A percentile compares a stretch with the other conserved stretches of the same genome.
phyloP scores from a whole-genome alignment of 2,113 vertebrate genomes.

The Empidonax alnorum region DNA sequence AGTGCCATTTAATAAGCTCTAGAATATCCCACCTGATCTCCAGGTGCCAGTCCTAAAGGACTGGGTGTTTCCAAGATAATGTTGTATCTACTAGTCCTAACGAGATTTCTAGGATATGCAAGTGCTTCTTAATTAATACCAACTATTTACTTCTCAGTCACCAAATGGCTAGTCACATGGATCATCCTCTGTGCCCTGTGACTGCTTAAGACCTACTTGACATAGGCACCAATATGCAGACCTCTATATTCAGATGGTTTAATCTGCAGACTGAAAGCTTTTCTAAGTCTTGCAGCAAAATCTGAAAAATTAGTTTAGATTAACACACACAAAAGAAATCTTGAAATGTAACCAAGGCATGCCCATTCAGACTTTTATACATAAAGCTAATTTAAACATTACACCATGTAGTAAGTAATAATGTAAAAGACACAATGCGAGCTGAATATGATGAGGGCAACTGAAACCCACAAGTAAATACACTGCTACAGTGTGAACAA shows the following conservation, averaged over 20 bases:
- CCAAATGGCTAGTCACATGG: not conserved
- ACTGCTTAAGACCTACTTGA: not conserved
- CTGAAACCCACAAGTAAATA: not conserved
- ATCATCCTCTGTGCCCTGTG: not conserved
- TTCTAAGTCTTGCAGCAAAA: not conserved
- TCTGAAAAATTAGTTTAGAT: not conserved
- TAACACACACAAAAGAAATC: not conserved
- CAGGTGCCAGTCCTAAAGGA: not conserved
- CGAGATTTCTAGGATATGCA: not conserved
- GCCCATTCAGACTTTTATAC: not conserved
- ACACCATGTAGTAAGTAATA: not conserved
- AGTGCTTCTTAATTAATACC: not conserved
- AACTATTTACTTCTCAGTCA: not conserved
- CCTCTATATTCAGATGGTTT: not conserved
- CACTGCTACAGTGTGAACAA: not conserved
- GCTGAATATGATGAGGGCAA: not conserved
- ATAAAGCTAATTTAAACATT: conserved; percentile 4
- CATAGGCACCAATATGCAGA: not conserved
- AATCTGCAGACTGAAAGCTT: not conserved
- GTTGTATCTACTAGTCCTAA: not conserved
- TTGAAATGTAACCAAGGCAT: not conserved
- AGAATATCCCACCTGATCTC: not conserved
- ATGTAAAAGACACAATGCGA: not conserved
- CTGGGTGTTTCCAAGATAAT: not conserved
- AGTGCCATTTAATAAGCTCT: not conserved